Base-by-base conservation (phyloP, 2,797 vertebrate genomes). In the Paramormyrops hopkinsi region DNA sequence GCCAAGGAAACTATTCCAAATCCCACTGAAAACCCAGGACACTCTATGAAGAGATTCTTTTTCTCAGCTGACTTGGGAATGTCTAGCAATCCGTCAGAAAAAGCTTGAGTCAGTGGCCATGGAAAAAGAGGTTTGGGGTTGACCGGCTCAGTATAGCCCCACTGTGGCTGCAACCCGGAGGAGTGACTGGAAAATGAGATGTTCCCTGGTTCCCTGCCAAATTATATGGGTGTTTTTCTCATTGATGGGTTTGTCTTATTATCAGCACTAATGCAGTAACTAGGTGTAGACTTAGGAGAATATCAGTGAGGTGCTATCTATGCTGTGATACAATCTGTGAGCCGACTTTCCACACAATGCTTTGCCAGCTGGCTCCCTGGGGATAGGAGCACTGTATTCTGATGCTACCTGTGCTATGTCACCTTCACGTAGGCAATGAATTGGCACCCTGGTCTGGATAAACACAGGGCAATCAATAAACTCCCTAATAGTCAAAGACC, bases 401-500 rank as follows among this genome's bases (percentile, higher is more conserved):
- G 44, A 90, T 73, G 85, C 89, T 88, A 88, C 14, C 17, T 11
- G 69, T 65, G 44, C 37, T 73, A 25, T 29, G 82, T 82, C 76
- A 82, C 62, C 48, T 86, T 73, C 82, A 87, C 86, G 48, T 69
- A 82, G 59, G 65, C 62, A 86, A 50, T 65, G 56, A 76, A 53
- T 76, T 90, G 33, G n/a, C 89, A 73, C 79, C 87, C 82, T 19
- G 79, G 33, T n/a, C n/a, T 44, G 8, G 1, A 69, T 59, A 90
- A 88, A 90, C 59, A 88, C n/a, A 44, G 56, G 25, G 83, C 44
- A 54, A 79, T 90, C 79, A 54, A 17, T 59, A 90, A 88, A 85
- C 90, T 87, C 88, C 90, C 86, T 88, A 50, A 51, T 69, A 90
- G 87, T 90, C 88, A 91, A 89, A 88, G 88, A 86, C 87, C 53